Base-by-base conservation (phyloP, 2,888 invertebrate species). In the Drosophila cognata region DNA sequence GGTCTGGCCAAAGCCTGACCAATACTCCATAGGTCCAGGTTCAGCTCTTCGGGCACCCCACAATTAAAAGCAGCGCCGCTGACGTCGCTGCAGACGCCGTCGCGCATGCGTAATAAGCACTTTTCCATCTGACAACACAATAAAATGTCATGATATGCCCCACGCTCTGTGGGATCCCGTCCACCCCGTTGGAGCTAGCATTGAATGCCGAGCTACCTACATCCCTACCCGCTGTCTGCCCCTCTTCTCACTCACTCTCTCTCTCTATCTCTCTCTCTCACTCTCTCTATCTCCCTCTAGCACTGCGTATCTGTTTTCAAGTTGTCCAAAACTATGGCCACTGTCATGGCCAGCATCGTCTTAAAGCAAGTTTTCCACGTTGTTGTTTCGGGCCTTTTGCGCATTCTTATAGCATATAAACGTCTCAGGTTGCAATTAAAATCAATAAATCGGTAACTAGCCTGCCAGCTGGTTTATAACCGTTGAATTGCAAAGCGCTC, bases 71-170 rank as follows among this genome's bases (percentile, higher is more conserved):
- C 77, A 71, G 70, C 73, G 73, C 79, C 65, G 79, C 66, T 60
- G 68, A 74, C 68, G 60, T 57, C 67, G 67, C 76, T 56, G 66
- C 70, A 57, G 74, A 74, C 77, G 80, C 76, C 85, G 89, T 81
- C 81, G 91, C 89, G 91, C 91, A 92, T 92, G 91, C 91, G 91
- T 92, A 92, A 92, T 92, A 92, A 92, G 92, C 91, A 92, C 92
- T 91, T 92, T 89, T 92, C 92, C 91, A 79, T 84, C 89, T 91
- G 91, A 91, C 91, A 91, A 91, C 91, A 92, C 92, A 92, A 92
- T 92, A 92, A 92, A 92, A 92, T 92, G 92, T 92, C 92, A 92
- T 92, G 92, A 91, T 91, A 91, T 91, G 91, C 91, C 91, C 92
- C 92, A 84, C 87, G 84, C 88, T 82, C 86, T 66, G 88, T 87